These are phyloP conservation scores for Hippocampus kuda DNA, from an alignment of 2,797 vertebrate genomes.

Conservation along the genomic window DNA sequence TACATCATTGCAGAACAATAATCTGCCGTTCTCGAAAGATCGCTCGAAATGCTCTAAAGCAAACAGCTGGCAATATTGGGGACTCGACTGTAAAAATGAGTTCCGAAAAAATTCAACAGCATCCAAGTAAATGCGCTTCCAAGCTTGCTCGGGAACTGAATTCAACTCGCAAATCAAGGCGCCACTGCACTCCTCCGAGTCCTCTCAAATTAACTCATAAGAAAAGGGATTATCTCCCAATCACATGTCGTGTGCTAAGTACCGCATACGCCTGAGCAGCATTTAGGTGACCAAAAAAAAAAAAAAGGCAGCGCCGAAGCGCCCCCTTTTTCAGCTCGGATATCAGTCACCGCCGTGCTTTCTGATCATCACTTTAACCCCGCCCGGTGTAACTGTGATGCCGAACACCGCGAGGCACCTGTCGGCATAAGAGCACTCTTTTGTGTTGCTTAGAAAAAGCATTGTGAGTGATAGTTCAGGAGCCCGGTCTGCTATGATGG, in stretches of 20 bases:
- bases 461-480: conserved; percentile 70
- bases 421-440: conserved; percentile 58
- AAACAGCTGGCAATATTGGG: too few relatives aligned
- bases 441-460: conserved; percentile 52
- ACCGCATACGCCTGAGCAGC: conserved; percentile 46
- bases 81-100: too few relatives aligned
- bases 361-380: conserved; percentile 63
- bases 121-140: too few relatives aligned
- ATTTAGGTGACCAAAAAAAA: conserved; percentile 54
- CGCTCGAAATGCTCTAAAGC: too few relatives aligned
- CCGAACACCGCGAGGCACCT: conserved; percentile 44
- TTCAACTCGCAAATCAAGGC: not conserved
- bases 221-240: not conserved
- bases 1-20: too few relatives aligned
- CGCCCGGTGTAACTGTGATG: conserved; percentile 44
- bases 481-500: conserved; percentile 79
- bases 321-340: conserved; percentile 45
- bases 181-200: not conserved
- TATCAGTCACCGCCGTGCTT: conserved; percentile 57
- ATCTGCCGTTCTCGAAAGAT: too few relatives aligned
- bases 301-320: conserved; percentile 54
- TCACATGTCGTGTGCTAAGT: not conserved
- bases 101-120: too few relatives aligned
- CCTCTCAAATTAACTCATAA: not conserved
- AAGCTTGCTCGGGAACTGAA: not conserved